Percentiles rank a stretch among this genome's conserved stretches.
phyloP scores from a whole-genome alignment of 1,140 invertebrate species.

The Ruditapes philippinarum region DNA sequence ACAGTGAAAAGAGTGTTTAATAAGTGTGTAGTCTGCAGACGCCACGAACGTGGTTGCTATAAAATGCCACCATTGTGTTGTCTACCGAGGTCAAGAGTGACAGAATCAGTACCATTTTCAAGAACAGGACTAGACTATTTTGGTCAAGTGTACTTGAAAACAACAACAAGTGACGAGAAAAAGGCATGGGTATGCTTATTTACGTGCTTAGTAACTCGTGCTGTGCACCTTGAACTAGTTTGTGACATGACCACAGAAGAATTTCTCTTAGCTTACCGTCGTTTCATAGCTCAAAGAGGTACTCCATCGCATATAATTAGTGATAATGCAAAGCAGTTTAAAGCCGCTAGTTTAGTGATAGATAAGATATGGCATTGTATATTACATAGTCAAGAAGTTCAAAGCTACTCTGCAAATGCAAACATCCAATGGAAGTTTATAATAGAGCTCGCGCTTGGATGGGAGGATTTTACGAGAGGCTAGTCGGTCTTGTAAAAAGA shows the following conservation, averaged over 20 bases:
- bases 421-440: conserved; percentile 10
- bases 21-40: conserved; percentile 14
- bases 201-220: conserved; percentile 30
- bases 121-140: conserved; percentile 34
- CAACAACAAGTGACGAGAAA: not conserved
- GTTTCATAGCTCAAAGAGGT: conserved; percentile 23
- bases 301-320: not conserved
- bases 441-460: not conserved
- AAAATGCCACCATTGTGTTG: conserved; percentile 21
- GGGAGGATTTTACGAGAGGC: conserved; percentile 21
- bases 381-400: not conserved
- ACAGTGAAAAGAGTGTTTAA: conserved; percentile 19
- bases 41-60: conserved; percentile 22
- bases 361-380: not conserved
- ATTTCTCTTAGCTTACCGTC: conserved; percentile 2
- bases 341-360: not conserved
- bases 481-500: conserved; percentile 7
- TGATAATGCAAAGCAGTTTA: conserved; percentile 26
- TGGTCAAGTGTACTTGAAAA: conserved; percentile 13
- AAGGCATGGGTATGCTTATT: conserved; percentile 39
- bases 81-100: conserved; percentile 9
- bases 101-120: not conserved
- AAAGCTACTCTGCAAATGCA: not conserved
- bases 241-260: conserved; percentile 14
- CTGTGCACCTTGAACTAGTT: conserved; percentile 43